These are phyloP conservation scores for Drosophila ananassae DNA, from an alignment of 1,140 invertebrate species.

Conservation along the genomic window DNA sequence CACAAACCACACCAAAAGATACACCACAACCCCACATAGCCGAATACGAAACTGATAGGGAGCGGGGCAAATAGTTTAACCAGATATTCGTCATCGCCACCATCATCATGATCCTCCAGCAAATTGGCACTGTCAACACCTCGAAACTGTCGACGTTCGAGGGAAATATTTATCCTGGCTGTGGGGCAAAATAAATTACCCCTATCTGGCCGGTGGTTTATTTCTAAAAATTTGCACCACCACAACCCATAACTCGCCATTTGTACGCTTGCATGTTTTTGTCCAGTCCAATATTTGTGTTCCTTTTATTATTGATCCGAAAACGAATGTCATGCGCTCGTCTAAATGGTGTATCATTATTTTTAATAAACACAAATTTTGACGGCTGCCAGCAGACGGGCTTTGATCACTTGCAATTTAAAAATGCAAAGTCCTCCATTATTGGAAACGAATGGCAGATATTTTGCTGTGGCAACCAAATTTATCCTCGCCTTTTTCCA, in stretches of 20 bases:
- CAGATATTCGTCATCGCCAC: constrained; percentile 73
- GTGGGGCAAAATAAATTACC: constrained; percentile 36
- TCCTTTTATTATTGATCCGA: constrained; percentile 24
- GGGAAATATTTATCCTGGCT: constrained; percentile 18
- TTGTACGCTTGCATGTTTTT: not conserved
- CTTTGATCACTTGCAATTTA: constrained; percentile 54
- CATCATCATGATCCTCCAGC: constrained; percentile 50
- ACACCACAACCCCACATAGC: constrained; percentile 14
- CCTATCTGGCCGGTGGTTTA: constrained; percentile 26
- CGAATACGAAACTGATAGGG: constrained; percentile 4
- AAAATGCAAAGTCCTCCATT: constrained; percentile 22
- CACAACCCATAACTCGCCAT: constrained; percentile 3
- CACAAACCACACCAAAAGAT: constrained; percentile 39
- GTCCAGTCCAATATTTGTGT: not conserved
- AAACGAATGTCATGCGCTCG: not conserved
- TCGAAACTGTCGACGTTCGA: constrained; percentile 25
- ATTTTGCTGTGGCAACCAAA: constrained; percentile 36
- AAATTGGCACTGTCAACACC: constrained; percentile 77
- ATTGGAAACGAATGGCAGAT: constrained; percentile 10
- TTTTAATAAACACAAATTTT: constrained; percentile 53
- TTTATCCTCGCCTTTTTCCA: constrained; percentile 2
- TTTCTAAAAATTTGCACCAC: constrained; percentile 24
- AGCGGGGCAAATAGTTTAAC: constrained; percentile 73
- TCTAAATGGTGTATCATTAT: constrained; percentile 48
- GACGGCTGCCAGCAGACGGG: not conserved